These are phyloP conservation scores for Microplitis manilae DNA, from an alignment of 2,888 invertebrate genomes.

Conservation along the genomic window DNA sequence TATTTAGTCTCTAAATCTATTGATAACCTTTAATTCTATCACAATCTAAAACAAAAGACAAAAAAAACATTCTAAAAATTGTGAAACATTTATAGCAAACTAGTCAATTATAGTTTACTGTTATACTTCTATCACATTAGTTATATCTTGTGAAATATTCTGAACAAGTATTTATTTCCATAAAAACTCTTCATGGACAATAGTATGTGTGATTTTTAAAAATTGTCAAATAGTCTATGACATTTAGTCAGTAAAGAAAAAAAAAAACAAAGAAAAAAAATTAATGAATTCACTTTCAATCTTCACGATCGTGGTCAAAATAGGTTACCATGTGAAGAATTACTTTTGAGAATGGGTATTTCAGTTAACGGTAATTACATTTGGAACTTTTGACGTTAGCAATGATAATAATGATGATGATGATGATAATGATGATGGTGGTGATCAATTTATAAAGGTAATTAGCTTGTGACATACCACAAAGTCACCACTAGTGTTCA, in stretches of 20 bases:
- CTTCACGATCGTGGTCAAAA: neutral
- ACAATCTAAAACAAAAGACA: constrained; percentile 7
- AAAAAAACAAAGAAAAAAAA: neutral
- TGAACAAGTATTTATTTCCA: neutral
- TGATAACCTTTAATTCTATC: neutral
- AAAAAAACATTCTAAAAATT: neutral
- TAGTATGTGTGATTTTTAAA: neutral
- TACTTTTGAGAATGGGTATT: constrained; percentile 26
- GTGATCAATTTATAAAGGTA: constrained; percentile 64
- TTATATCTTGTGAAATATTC: neutral
- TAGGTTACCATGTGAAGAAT: constrained; percentile 36
- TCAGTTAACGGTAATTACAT: constrained; percentile 56
- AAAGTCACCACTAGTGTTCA: constrained; percentile 62
- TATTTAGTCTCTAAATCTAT: neutral
- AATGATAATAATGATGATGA: constrained; percentile 44
- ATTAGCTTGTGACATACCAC: constrained; percentile 60
- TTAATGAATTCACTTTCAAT: too few relatives aligned
- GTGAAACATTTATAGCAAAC: neutral
- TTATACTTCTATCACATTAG: neutral
- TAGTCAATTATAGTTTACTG: neutral
- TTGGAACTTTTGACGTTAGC: constrained; percentile 50
- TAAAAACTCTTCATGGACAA: neutral
- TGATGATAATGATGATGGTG: constrained; percentile 50
- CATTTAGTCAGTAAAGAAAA: neutral
- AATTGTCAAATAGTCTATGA: neutral